A percentile compares a stretch with the other conserved stretches of the same genome.
phyloP scores from a whole-genome alignment of 2,888 invertebrate genomes.

The Gymnoscelis rufifasciata region DNA sequence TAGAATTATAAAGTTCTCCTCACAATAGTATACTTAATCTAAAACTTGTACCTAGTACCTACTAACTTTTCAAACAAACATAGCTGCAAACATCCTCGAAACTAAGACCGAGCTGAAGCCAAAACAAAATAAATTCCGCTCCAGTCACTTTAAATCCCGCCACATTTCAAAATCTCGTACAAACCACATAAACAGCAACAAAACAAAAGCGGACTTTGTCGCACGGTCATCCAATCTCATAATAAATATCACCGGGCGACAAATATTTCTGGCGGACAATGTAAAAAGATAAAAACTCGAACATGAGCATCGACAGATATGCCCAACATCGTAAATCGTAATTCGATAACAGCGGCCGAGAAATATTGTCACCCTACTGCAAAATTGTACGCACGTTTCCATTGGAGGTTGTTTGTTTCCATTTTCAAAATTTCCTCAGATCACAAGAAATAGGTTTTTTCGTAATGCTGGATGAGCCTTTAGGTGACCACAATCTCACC shows the following conservation, averaged over 20 bases:
- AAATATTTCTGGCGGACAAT: conserved; percentile 50
- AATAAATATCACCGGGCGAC: conserved; percentile 31
- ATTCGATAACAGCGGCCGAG: conserved; percentile 60
- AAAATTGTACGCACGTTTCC: conserved; percentile 18
- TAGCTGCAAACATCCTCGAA: no score
- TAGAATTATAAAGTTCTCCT: no score
- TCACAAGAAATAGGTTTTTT: not conserved
- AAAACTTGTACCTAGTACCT: no score
- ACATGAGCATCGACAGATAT: conserved; percentile 65
- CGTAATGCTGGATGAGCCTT: not conserved
- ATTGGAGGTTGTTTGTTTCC: conserved; percentile 8
- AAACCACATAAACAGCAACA: conserved; percentile 23
- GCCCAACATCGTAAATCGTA: conserved; percentile 64
- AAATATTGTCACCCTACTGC: conserved; percentile 46
- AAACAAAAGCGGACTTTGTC: conserved; percentile 21
- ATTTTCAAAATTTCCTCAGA: not conserved
- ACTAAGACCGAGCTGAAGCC: not conserved
- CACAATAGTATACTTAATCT: no score
- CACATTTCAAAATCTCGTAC: conserved; percentile 3
- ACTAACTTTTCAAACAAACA: no score
- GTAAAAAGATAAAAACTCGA: conserved; percentile 50
- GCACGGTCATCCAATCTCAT: conserved; percentile 27
- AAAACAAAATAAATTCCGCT: not conserved
- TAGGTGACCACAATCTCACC: no score
- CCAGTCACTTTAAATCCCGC: not conserved